phyloP scores from a whole-genome alignment of 37 sponge, comb jelly and placozoan species.

The Haliclona indistincta region DNA sequence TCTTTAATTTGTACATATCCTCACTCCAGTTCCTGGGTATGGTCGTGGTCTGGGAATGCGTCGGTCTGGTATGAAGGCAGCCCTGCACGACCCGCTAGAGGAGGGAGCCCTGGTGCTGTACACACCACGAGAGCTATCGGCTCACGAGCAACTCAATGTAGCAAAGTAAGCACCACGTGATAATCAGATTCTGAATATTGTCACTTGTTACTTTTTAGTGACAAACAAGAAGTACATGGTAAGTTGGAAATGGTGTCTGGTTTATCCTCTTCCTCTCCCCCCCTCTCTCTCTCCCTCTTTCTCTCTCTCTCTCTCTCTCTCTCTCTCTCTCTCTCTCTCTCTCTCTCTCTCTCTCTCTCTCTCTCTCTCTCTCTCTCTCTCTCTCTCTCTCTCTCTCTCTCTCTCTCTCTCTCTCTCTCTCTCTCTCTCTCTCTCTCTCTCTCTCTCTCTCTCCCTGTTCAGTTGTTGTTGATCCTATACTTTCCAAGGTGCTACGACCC shows the following conservation, averaged over 20 bases:
- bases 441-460: conserved; percentile 11
- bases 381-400: conserved; percentile 18
- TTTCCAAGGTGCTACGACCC: conserved; percentile 84
- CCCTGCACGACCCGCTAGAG: conserved; percentile 91
- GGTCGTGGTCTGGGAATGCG: conserved; percentile 84
- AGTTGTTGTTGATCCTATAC: conserved; percentile 94
- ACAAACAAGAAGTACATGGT: conserved; percentile 66
- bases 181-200: not conserved
- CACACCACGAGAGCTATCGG: conserved; percentile 76
- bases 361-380: conserved; percentile 11
- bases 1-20: not conserved
- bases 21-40: not conserved
- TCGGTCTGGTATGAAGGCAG: conserved; percentile 45
- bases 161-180: conserved; percentile 38
- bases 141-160: conserved; percentile 78
- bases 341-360: conserved; percentile 5
- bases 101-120: conserved; percentile 91
- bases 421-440: conserved; percentile 18
- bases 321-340: conserved; percentile 6
- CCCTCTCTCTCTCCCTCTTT: conserved; percentile 13
- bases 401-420: conserved; percentile 24
- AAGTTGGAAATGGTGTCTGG: not conserved
- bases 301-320: conserved; percentile 15
- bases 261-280: conserved; percentile 6
- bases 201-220: conserved; percentile 4